Percentiles rank a stretch among this genome's conserved stretches.
phyloP scores from a whole-genome alignment of 2,113 vertebrate species.

The Typhlomys cinereus region DNA sequence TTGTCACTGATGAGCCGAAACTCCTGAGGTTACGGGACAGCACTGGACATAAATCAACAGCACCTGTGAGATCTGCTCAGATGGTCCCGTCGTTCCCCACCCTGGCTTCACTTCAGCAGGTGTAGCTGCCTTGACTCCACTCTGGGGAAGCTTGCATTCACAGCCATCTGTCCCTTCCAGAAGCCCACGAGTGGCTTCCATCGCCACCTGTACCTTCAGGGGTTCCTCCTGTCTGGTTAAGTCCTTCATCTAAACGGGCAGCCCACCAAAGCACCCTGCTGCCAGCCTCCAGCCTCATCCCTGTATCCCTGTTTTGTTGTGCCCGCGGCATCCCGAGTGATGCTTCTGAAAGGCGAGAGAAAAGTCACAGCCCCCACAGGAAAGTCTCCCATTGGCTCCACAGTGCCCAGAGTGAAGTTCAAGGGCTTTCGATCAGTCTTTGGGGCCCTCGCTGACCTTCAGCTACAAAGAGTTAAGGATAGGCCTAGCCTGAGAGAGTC shows the following conservation, averaged over 20 bases:
- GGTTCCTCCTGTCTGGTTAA: background rate
- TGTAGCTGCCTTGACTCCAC: background rate
- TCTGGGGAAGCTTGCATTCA: background rate
- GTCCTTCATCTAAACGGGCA: background rate
- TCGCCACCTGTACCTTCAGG: too few relatives aligned
- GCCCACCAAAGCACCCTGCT: background rate
- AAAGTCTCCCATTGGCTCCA: too few relatives aligned
- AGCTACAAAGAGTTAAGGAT: background rate
- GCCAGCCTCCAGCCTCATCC: background rate
- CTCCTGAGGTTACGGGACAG: background rate
- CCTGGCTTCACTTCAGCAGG: background rate
- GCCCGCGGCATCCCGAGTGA: background rate
- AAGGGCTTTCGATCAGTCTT: background rate
- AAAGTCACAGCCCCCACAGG: too few relatives aligned
- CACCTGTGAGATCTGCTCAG: background rate
- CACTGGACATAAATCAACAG: background rate
- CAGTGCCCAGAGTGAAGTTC: background rate
- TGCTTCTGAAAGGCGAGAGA: background rate
- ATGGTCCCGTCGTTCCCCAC: accelerated
- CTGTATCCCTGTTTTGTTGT: background rate
- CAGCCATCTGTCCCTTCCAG: background rate
- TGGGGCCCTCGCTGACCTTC: background rate
- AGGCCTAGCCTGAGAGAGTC: background rate
- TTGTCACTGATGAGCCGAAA: background rate
- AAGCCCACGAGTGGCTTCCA: background rate